Base-by-base conservation (phyloP, 2,113 vertebrate species). In the Panurus biarmicus region DNA sequence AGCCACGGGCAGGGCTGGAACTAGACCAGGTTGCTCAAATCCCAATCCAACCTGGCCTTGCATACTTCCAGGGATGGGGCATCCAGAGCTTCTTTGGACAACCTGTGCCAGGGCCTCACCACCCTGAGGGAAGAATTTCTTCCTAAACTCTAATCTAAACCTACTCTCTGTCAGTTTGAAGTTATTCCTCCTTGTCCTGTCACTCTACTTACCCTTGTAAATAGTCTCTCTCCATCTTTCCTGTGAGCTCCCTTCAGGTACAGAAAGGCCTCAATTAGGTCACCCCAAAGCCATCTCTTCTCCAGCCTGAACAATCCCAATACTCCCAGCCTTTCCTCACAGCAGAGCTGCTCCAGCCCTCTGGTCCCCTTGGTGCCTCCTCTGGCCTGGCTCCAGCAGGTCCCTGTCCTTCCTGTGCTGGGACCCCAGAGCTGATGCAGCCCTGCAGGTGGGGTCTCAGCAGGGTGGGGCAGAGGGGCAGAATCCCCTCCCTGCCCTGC, bases 191-290 rank as follows among this genome's bases (percentile, higher is more conserved):
- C 33, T 17, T 38, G 4, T 4, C 14, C 51, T 73, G 33, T 21
- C 12, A 45, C 36, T 80, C 18, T 23, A 51, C 2, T n/a, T n/a
- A 6, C 12, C 1, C 11, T 21, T 17, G 8, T 6, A 29, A 58
- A 57, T 1, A 24, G 12, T 33, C 12, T 44, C 21, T 42, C 18
- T 28, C 10, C 33, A 65, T 23, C 18, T 38, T 66, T 73, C 15
- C 1, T 66, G 18, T 20, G 0, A 7, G 15, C 2, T 66, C 12
- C 17, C 31, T 56, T 48, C 26, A 50, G 31, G 3, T 11, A 13
- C 6, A 2, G 31, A 1, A 50, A 72, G 4, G 1, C 50, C 0
- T 0, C 12, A 73, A 17, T 16, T 4, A 13, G 14, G 1, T 35
- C 14, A 65, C 4, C 10, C 31, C 3, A 6, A 1, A 72, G 10